Base-by-base conservation (phyloP, 1,140 invertebrate species). In the Pseudomyrmex gracilis region DNA sequence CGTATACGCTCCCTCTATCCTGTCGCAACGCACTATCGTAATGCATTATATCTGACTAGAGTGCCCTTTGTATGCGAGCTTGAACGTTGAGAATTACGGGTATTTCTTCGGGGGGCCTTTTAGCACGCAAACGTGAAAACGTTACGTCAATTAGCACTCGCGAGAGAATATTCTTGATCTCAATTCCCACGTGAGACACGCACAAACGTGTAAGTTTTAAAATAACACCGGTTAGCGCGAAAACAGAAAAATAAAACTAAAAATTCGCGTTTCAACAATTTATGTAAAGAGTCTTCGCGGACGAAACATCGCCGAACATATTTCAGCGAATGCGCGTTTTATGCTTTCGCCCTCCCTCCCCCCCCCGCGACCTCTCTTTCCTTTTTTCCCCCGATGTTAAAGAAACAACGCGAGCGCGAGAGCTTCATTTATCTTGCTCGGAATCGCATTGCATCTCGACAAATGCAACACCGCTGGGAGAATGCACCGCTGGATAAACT, bases 1-100 rank as follows among this genome's bases (percentile, higher is more conserved):
- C 87, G 87, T 90, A 78, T 85, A 85, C 63, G 85, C 71, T 74
- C 73, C 67, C 73, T 91, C 89, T 90, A 89, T 87, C 85, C 90
- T 86, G 83, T 88, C 89, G 86, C 66, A 78, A 84, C 78, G 78
- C 78, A 82, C 68, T 74, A 76, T 61, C 85, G 84, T 92, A 92
- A 91, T 92, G 88, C 87, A 91, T 91, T 92, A 92, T 83, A 85
- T 83, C 86, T 87, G 86, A 89, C 76, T 84, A 86, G 84, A 87
- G 88, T 74, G 85, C 85, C 85, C 88, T 91, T 92, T 88, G 84
- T 77, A 77, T 73, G 45, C 17, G 15, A 51, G 24, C 17, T 12
- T 58, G 20, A 51, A 49, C 70, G 12, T 71, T 34, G 58, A 22
- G 10, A 20, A 22, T 5, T 13, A n/a, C 34, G 34, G 7, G 34